Conservation (phyloP, 1,140 invertebrate species). For the Homalodisca vitripennis region DNA sequence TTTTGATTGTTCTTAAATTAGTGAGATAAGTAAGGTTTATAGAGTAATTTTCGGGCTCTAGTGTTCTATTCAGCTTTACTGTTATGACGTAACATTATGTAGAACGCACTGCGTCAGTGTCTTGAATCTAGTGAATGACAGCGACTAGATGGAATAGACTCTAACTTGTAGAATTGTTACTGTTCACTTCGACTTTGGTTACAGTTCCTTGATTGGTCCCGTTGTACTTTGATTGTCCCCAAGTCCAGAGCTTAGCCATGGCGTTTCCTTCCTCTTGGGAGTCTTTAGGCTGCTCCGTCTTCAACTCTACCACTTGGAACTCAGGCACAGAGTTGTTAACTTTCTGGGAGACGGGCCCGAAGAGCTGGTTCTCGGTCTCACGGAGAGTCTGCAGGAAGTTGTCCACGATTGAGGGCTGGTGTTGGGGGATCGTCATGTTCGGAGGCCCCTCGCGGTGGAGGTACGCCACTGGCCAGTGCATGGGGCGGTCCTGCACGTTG, state of each 20-base stretch:
- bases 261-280: conserved; percentile 29
- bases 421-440: conserved; percentile 43
- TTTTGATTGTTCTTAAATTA: too few species aligned
- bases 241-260: conserved; percentile 37
- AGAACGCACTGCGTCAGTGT: too few species aligned
- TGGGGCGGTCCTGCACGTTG: conserved; percentile 44
- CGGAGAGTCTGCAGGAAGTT: conserved; percentile 21
- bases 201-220: too few species aligned
- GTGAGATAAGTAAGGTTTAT: too few species aligned
- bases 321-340: conserved; percentile 7
- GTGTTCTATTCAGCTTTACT: too few species aligned
- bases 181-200: too few species aligned
- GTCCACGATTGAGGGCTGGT: conserved; percentile 35
- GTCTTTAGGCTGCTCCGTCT: conserved; percentile 25
- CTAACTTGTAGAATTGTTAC: too few species aligned
- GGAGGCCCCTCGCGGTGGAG: conserved; percentile 62
- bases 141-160: too few species aligned
- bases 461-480: conserved; percentile 66
- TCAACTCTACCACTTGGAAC: conserved; percentile 31
- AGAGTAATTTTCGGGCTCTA: too few species aligned
- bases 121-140: too few species aligned
- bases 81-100: too few species aligned
- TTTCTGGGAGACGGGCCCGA: neutral
- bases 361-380: neutral
- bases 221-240: conserved; percentile 36